These are phyloP conservation scores for Siphamia tubifer DNA, from an alignment of 2,113 vertebrate genomes.

Conservation along the genomic window DNA sequence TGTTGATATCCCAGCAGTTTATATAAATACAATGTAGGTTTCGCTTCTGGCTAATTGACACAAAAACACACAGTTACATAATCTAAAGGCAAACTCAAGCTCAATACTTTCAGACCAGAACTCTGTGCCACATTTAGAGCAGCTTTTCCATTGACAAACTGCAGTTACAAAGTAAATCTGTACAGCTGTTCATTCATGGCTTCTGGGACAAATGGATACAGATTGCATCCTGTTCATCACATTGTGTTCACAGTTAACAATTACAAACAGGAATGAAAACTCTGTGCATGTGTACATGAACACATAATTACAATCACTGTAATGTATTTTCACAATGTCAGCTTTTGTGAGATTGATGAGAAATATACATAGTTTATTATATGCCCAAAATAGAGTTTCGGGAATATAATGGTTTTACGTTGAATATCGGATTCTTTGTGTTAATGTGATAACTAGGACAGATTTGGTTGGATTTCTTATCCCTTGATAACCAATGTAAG, in stretches of 20 bases:
- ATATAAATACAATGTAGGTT: conserved; percentile 30
- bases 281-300: not conserved
- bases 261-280: conserved; percentile 7
- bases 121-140: not conserved
- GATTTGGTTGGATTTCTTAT: too few species aligned
- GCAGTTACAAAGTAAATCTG: not conserved
- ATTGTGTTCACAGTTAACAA: not conserved
- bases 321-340: not conserved
- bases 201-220: not conserved
- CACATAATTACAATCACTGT: conserved; percentile 22
- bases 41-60: conserved; percentile 16
- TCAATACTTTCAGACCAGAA: conserved; percentile 22
- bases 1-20: not conserved
- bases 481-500: too few species aligned
- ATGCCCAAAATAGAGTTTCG: too few species aligned
- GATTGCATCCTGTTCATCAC: not conserved
- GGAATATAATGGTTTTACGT: too few species aligned
- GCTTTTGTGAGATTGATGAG: not conserved
- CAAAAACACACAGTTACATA: conserved; percentile 36
- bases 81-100: conserved; percentile 18
- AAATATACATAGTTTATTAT: too few species aligned
- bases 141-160: conserved; percentile 33
- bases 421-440: too few species aligned
- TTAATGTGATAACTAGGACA: too few species aligned
- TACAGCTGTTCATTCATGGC: not conserved